Conservation (phyloP, 1,140 invertebrate species). For the Ceratoteleas bidentatus region DNA sequence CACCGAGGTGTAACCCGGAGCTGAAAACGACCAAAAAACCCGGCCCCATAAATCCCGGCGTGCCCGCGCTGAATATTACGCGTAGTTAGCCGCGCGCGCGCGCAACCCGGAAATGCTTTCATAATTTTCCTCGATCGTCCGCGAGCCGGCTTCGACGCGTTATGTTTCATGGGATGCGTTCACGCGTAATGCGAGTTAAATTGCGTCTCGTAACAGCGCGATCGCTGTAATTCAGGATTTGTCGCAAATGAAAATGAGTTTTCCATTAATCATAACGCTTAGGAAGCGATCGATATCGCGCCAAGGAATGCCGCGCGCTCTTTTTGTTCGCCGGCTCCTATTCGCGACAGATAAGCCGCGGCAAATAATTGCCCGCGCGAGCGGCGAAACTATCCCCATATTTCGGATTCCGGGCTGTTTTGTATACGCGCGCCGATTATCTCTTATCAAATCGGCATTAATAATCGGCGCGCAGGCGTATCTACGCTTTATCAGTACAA, state of each 20-base stretch:
- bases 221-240: conserved; percentile 20
- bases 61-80: conserved; percentile 51
- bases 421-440: conserved; percentile 29
- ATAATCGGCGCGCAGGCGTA: conserved; percentile 32
- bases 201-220: conserved; percentile 28
- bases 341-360: conserved; percentile 12
- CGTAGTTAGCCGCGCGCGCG: conserved; percentile 40
- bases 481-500: conserved; percentile 48
- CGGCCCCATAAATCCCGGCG: conserved; percentile 24
- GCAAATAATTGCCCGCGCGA: no score
- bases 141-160: conserved; percentile 33
- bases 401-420: conserved; percentile 42
- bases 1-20: conserved; percentile 12
- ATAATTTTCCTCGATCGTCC: conserved; percentile 55
- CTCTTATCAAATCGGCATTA: conserved; percentile 60
- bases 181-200: conserved; percentile 51
- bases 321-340: conserved; percentile 17
- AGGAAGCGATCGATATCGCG: conserved; percentile 5
- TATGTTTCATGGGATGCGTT: conserved; percentile 32
- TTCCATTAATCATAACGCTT: conserved; percentile 42
- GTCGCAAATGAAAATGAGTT: conserved; percentile 31
- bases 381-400: not conserved
- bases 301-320: conserved; percentile 4
- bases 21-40: conserved; percentile 23
- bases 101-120: conserved; percentile 64